A percentile compares a stretch with the other conserved stretches of the same genome.
These are phyloP conservation scores for Spilogale gracilis DNA, from an alignment of 2,113 vertebrate genomes.

Conservation along the genomic window DNA sequence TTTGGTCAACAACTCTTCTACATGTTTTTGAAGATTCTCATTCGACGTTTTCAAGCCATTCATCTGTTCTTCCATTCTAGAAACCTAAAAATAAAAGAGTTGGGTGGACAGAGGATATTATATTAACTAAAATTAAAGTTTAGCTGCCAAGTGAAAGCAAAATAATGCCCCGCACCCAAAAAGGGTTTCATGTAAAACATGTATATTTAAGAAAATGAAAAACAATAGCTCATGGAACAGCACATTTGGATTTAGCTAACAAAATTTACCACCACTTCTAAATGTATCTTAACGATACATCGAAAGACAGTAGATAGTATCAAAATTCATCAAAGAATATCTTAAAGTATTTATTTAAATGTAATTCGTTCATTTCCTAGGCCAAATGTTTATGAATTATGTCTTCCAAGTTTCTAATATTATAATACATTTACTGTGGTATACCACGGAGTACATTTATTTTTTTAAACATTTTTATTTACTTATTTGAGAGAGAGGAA, in stretches of 20 bases:
- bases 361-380: neutral
- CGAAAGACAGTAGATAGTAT: neutral
- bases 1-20: conserved; percentile 94
- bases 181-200: neutral
- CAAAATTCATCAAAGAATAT: neutral
- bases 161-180: neutral
- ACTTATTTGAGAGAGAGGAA: neutral
- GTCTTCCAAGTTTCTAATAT: neutral
- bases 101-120: neutral
- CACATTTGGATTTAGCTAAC: neutral
- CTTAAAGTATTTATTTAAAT: conserved; percentile 46
- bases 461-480: neutral
- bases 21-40: conserved; percentile 94
- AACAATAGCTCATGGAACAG: neutral
- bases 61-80: conserved; percentile 94
- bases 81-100: conserved; percentile 87
- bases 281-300: neutral
- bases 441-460: neutral
- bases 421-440: neutral
- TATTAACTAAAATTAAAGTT: conserved; percentile 13
- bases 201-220: conserved; percentile 35
- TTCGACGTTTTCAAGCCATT: conserved; percentile 93
- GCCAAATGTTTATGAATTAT: neutral
- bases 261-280: conserved; percentile 38
- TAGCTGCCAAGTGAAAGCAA: conserved; percentile 7